Percentiles rank a stretch among this genome's conserved stretches.
phyloP scores from a whole-genome alignment of 2,113 vertebrate species.

The Menura novaehollandiae region DNA sequence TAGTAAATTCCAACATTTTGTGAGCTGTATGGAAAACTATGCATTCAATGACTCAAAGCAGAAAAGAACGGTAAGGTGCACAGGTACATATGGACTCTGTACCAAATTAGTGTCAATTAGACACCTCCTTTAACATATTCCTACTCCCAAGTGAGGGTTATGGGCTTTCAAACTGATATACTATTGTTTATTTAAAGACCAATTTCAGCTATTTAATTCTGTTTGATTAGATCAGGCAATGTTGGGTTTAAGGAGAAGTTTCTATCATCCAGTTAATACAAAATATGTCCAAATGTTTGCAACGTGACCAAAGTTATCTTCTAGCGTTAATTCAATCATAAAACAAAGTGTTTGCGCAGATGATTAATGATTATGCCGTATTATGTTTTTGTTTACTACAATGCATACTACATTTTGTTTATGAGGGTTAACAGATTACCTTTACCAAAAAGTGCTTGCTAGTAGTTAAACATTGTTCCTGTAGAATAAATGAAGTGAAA shows the following conservation, averaged over 20 bases:
- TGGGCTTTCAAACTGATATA: background rate
- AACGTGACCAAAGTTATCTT: background rate
- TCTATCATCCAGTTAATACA: background rate
- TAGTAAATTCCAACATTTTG: background rate
- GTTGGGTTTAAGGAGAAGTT: background rate
- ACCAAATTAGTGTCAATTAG: background rate
- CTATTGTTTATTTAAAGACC: background rate
- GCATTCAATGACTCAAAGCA: background rate
- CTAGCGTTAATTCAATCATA: background rate
- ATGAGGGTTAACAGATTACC: background rate
- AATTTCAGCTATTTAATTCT: background rate
- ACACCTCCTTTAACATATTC: background rate
- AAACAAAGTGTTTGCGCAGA: background rate
- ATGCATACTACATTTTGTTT: background rate
- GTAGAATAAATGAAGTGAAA: slow-evolving; percentile 22
- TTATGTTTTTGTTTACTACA: background rate
- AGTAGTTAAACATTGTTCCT: slow-evolving; percentile 12
- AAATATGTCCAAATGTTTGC: background rate
- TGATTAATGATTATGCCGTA: background rate
- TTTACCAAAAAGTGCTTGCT: background rate
- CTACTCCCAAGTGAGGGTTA: background rate
- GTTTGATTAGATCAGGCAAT: background rate
- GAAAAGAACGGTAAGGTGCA: background rate
- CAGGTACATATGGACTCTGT: background rate
- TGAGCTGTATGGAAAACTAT: background rate